Base-by-base conservation (phyloP, 1,140 invertebrate genomes). In the Drosophila chauvacae region DNA sequence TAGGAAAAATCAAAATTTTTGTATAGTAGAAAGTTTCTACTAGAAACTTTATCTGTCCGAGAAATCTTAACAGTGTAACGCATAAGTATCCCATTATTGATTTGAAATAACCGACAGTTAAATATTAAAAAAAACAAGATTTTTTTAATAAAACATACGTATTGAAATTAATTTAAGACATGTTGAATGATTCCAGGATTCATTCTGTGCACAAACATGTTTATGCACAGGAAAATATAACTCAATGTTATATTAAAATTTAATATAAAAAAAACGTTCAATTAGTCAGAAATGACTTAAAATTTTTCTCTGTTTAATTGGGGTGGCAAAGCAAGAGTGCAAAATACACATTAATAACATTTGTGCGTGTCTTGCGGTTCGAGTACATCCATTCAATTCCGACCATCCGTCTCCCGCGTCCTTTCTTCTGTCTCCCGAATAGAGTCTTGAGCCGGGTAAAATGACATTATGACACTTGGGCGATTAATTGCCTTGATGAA, bases 401-500 rank as follows among this genome's bases (percentile, higher is more conserved):
- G 18, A n/a, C 23, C 28, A 1, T 28, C 23, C 10, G 37, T 16
- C 6, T 30, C 18, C 16, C 5, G 30, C 7, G 2, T 35, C 18
- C 18, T 7, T 37, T 7, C 7, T n/a, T 42, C 18, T 10, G 42
- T 10, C 6, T 23, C 42, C 18, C 39, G 10, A 56, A 48, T 65
- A 37, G 26, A 57, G 62, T 39, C 63, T 45, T 61, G 26, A 55
- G 62, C 74, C 37, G 37, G 55, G 53, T 51, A 64, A 53, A 73
- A 81, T 77, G 68, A 62, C 75, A 75, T 84, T 80, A 64, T 70
- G 72, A 64, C 71, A 71, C 76, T 80, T 81, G 69, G 65, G 70
- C 81, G 59, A 81, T 81, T 85, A 88, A 90, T 88, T 90, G 85
- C 70, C 69, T 75, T 88, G 85, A 88, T 88, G 85, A 90, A 88